These are phyloP conservation scores for Xestoiulus laeticollis DNA, from an alignment of 2,888 invertebrate genomes.

Conservation along the genomic window DNA sequence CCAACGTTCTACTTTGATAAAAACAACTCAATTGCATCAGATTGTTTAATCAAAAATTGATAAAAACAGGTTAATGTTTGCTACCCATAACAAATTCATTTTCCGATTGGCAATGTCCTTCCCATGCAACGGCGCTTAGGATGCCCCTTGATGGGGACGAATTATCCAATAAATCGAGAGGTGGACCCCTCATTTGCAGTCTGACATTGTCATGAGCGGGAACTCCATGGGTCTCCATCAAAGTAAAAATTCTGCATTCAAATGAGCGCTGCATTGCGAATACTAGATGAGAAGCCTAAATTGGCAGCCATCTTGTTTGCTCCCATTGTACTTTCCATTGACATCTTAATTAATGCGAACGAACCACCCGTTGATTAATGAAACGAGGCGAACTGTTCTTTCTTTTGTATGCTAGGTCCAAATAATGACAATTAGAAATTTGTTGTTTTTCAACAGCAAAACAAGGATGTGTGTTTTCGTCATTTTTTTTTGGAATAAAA, in stretches of 20 bases:
- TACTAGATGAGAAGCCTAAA: not conserved
- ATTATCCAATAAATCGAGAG: not conserved
- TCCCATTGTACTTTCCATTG: not conserved
- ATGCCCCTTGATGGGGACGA: not conserved
- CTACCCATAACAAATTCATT: too few species aligned
- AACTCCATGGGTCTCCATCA: conserved; percentile 14
- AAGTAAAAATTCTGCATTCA: conserved; percentile 27
- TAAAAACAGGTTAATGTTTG: too few species aligned
- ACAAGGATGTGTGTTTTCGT: not conserved
- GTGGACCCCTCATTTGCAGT: not conserved
- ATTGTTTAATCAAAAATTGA: too few species aligned
- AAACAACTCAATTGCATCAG: too few species aligned
- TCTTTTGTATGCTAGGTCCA: not conserved
- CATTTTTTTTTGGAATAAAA: not conserved
- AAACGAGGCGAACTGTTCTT: not conserved
- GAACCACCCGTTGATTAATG: conserved; percentile 30
- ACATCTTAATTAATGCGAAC: not conserved
- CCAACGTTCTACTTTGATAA: too few species aligned
- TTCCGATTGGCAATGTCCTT: too few species aligned
- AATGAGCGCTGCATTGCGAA: not conserved
- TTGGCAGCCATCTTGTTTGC: not conserved
- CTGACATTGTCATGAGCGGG: conserved; percentile 4
- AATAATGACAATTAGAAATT: not conserved
- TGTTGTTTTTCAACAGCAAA: not conserved
- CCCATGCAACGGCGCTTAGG: too few species aligned